Percentiles rank a stretch among this genome's conserved stretches.
These are phyloP conservation scores for Himalopsyche japonica DNA, from an alignment of 2,888 invertebrate genomes.

Conservation along the genomic window DNA sequence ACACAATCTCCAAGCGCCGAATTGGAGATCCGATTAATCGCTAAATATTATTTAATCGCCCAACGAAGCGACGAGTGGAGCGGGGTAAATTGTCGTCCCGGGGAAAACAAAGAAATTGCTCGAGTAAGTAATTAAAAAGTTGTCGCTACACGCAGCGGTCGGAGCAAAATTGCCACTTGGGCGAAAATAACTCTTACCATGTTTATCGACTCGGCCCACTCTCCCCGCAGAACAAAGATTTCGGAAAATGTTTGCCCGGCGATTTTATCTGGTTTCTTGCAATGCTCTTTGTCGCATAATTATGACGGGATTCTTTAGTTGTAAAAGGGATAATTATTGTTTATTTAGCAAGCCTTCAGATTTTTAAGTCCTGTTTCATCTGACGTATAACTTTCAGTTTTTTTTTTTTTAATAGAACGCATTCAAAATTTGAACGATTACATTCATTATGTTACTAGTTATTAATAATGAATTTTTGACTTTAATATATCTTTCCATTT, in stretches of 20 bases:
- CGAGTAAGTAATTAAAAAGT: constrained; percentile 28
- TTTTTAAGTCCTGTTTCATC: too few relatives aligned
- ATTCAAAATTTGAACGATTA: too few relatives aligned
- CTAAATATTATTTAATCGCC: not conserved
- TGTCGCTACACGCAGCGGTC: constrained; percentile 16
- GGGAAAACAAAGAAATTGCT: constrained; percentile 20
- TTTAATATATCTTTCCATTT: too few relatives aligned
- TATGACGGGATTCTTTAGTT: too few relatives aligned
- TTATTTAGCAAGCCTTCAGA: too few relatives aligned
- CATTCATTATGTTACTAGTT: too few relatives aligned
- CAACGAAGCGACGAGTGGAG: not conserved
- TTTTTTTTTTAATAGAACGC: too few relatives aligned
- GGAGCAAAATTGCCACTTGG: constrained; percentile 19
- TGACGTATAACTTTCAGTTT: too few relatives aligned
- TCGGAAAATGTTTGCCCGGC: not conserved
- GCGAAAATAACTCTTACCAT: constrained; percentile 11
- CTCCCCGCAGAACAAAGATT: not conserved
- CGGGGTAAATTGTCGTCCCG: not conserved
- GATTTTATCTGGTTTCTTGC: not conserved
- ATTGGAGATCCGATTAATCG: not conserved
- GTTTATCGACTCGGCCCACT: not conserved
- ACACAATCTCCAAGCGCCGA: not conserved
- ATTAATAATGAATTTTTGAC: too few relatives aligned
- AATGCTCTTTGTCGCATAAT: too few relatives aligned
- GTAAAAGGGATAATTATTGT: too few relatives aligned